Conservation (phyloP, 1,140 invertebrate genomes). For the Odontomachus brunneus region DNA sequence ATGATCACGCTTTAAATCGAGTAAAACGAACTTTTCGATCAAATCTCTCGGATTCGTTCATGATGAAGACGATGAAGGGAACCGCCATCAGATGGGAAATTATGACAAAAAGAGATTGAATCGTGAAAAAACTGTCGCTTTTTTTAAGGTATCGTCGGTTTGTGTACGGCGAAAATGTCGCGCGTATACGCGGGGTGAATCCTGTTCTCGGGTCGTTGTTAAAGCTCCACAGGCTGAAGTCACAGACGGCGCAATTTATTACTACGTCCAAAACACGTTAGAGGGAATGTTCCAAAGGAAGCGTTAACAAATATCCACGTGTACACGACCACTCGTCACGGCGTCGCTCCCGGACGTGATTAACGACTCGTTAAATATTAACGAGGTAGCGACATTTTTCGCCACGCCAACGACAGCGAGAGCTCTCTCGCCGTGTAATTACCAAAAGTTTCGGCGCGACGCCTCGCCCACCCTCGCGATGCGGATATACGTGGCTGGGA, state of each 20-base stretch:
- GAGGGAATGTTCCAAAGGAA: conserved; percentile 45
- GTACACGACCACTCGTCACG: conserved; percentile 40
- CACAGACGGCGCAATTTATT: conserved; percentile 39
- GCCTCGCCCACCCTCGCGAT: conserved; percentile 15
- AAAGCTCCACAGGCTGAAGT: too few relatives aligned
- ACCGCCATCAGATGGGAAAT: too few relatives aligned
- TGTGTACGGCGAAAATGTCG: background rate
- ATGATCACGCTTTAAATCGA: conserved; percentile 35
- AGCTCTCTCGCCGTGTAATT: conserved; percentile 50
- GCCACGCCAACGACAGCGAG: conserved; percentile 21
- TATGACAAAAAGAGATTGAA: too few relatives aligned
- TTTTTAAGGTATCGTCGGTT: background rate
- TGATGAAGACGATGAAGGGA: background rate
- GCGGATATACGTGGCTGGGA: conserved; percentile 39
- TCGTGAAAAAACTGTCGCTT: background rate
- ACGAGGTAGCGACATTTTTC: conserved; percentile 55
- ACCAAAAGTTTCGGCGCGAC: conserved; percentile 52
- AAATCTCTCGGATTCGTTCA: background rate
- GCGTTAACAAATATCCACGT: conserved; percentile 51
- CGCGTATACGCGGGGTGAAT: too few relatives aligned
- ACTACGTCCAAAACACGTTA: conserved; percentile 35
- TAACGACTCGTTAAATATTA: conserved; percentile 64
- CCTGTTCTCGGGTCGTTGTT: conserved; percentile 27
- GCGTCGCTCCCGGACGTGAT: conserved; percentile 23
- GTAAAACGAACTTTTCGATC: background rate